A percentile compares a stretch with the other conserved stretches of the same genome.
phyloP scores from a whole-genome alignment of 2,888 invertebrate species.

The Notodonta ziczac region DNA sequence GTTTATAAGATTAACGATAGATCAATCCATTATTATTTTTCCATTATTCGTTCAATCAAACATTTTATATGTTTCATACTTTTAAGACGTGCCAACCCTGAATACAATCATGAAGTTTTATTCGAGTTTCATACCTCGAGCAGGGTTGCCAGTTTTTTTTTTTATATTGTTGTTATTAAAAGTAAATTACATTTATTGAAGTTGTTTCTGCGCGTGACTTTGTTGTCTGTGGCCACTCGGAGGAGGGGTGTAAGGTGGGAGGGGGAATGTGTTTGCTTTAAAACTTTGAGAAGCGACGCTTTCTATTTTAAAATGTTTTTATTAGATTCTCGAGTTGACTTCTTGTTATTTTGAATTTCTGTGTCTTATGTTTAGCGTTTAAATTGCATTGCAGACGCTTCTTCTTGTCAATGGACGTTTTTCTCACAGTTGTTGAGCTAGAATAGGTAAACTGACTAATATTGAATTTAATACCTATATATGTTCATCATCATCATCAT shows the following conservation, averaged over 20 bases:
- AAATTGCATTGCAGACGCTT: background rate
- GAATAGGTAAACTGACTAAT: no score
- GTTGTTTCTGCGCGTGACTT: background rate
- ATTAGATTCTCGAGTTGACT: background rate
- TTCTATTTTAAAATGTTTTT: slow-evolving; percentile 1
- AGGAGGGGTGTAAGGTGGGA: background rate
- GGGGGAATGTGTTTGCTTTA: background rate
- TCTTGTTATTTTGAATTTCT: background rate
- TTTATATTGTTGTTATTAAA: slow-evolving; percentile 1
- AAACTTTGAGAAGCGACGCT: background rate
- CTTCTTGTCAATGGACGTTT: background rate
- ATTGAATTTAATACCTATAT: no score
- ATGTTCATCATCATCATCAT: no score
- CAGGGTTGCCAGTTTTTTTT: background rate
- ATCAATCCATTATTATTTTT: no score
- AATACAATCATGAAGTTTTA: background rate
- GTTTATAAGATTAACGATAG: no score
- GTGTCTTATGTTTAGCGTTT: background rate
- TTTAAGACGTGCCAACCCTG: background rate
- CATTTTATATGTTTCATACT: no score
- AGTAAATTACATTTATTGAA: slow-evolving; percentile 1
- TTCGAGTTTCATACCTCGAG: background rate
- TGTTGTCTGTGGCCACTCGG: background rate
- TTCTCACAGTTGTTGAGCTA: background rate
- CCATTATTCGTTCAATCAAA: no score